A percentile compares a stretch with the other conserved stretches of the same genome.
These are phyloP conservation scores for Drosophila seguyi DNA, from an alignment of 1,140 invertebrate species.

Conservation along the genomic window DNA sequence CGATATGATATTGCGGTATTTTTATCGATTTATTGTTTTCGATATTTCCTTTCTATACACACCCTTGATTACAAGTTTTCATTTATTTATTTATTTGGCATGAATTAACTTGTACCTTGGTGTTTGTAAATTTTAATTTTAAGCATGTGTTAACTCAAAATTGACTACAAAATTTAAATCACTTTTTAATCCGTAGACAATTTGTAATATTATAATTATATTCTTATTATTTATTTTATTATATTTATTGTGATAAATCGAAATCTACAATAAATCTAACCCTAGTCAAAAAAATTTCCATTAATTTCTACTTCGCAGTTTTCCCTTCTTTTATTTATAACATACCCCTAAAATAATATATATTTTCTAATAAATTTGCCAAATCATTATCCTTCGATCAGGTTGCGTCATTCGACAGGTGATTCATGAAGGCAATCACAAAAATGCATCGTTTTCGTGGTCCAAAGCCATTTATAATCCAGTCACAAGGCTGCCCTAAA, in stretches of 20 bases:
- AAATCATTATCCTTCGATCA: constrained; percentile 15
- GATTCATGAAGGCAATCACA: constrained; percentile 42
- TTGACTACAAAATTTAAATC: no score
- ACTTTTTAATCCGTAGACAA: background rate
- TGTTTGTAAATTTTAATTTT: background rate
- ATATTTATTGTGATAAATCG: no score
- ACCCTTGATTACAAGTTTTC: background rate
- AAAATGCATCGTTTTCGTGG: constrained; percentile 54
- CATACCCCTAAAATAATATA: background rate
- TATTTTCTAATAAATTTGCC: constrained; percentile 2
- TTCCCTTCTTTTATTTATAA: background rate
- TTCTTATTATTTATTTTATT: no score
- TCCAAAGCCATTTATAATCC: constrained; percentile 46
- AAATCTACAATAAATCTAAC: background rate
- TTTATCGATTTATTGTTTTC: background rate
- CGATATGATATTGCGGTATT: background rate
- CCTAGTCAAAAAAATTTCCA: no score
- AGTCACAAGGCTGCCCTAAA: constrained; percentile 27
- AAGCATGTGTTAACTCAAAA: constrained; percentile 8
- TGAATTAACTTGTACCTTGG: background rate
- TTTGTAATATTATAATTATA: no score
- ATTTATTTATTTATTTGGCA: constrained; percentile 5
- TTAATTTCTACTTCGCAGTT: background rate
- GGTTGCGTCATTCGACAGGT: constrained; percentile 35
- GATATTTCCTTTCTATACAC: background rate